Percentiles rank a stretch among this genome's conserved stretches.
Evolutionary conservation across 2,113 vertebrate species (phyloP).

Genomic region (Dicentrarchus labrax): DNA sequence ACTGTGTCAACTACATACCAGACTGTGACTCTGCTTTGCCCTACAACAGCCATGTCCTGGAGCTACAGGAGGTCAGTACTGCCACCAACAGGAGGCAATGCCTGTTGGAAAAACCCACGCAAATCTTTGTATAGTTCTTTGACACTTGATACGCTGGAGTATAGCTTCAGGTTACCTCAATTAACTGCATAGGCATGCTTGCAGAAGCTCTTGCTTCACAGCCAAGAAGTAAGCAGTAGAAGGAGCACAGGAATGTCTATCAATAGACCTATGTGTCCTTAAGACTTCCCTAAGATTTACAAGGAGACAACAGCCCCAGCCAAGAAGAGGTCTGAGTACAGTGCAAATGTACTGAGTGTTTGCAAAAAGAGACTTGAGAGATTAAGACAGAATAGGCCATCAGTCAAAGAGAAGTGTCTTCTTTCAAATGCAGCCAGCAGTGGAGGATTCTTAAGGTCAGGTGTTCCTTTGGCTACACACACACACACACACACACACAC

Average conservation of each 20-base stretch:
- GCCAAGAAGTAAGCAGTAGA: constrained; percentile 44
- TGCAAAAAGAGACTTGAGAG: constrained; percentile 36
- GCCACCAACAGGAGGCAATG: constrained; percentile 38
- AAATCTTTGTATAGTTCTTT: not conserved
- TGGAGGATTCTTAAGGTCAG: constrained; percentile 57
- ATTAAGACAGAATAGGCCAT: constrained; percentile 40
- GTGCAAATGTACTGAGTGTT: constrained; percentile 19
- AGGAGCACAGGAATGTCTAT: constrained; percentile 31
- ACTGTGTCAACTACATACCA: constrained; percentile 89
- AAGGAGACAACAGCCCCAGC: constrained; percentile 5
- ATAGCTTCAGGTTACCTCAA: not conserved
- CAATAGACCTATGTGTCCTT: constrained; percentile 34
- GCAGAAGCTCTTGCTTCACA: constrained; percentile 42
- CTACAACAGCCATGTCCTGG: constrained; percentile 70
- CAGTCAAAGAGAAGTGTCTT: constrained; percentile 48
- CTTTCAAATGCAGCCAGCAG: constrained; percentile 60
- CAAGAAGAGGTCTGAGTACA: constrained; percentile 31
- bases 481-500: constrained; percentile 22
- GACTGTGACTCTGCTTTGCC: constrained; percentile 85
- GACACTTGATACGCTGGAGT: not conserved
- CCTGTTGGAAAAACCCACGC: not conserved
- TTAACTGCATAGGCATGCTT: constrained; percentile 27
- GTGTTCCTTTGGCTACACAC: constrained; percentile 35
- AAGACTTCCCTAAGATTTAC: constrained; percentile 50
- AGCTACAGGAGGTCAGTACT: constrained; percentile 78